phyloP scores from a whole-genome alignment of 2,797 vertebrate species.

The Gambusia yucatana region DNA sequence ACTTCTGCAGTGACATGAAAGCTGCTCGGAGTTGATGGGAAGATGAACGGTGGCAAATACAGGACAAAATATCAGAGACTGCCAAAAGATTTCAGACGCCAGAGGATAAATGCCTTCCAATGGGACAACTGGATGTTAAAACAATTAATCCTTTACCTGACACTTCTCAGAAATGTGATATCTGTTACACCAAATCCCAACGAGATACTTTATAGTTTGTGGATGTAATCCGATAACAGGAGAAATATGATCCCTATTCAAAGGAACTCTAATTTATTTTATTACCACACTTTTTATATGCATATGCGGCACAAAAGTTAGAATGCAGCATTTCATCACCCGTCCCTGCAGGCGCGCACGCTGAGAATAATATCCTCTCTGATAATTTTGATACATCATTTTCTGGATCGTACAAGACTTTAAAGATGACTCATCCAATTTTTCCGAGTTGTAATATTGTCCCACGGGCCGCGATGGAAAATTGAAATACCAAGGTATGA shows the following conservation, averaged over 20 bases:
- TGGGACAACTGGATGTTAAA: neutral
- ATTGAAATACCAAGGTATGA: slow-evolving; percentile 14
- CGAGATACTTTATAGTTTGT: neutral
- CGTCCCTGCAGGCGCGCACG: slow-evolving; percentile 1
- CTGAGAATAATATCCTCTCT: slow-evolving; percentile 5
- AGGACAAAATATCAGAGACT: neutral
- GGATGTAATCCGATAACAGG: neutral
- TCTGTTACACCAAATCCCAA: neutral
- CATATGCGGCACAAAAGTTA: neutral
- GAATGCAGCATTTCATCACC: neutral
- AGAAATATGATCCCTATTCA: neutral
- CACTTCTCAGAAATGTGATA: neutral
- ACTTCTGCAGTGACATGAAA: neutral
- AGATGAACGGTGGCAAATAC: neutral
- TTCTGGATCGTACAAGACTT: slow-evolving; percentile 4
- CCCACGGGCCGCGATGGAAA: neutral
- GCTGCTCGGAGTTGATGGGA: neutral
- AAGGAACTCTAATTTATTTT: neutral
- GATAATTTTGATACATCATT: slow-evolving; percentile 18
- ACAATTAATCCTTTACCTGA: neutral
- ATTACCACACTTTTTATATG: neutral
- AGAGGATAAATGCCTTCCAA: neutral
- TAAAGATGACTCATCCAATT: slow-evolving; percentile 11
- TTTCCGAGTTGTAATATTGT: slow-evolving; percentile 9
- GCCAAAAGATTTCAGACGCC: neutral